Evolutionary conservation across 2,113 vertebrate species (phyloP), one percentile per base, ranked within the genome.

Genomic region (Actinemys pallida): DNA sequence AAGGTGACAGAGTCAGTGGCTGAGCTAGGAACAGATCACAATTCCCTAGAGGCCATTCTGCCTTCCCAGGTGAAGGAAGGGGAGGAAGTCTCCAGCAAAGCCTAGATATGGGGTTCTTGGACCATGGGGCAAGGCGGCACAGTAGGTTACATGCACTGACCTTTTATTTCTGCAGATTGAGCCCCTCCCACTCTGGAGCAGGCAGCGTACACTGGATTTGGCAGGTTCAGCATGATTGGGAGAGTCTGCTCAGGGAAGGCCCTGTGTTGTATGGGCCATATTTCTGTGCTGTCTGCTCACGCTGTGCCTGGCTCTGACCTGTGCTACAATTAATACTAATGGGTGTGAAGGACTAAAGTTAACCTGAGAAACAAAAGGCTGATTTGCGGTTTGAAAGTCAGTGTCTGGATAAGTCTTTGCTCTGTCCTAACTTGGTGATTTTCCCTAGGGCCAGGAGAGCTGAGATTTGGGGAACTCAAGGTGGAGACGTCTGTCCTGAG

Each of bases 401-500:
- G 65, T 5, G n/a, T 72, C 20, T n/a, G 75, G 25, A 45, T 11
- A 78, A 14, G 4, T 11, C 56, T 84, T 53, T 35, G 9, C 54
- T 53, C 69, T 54, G 29, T 86, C 72, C 45, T 72, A 90, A 20
- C 1, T 29, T 25, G 31, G 72, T 53, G 24, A 42, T 24, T 91
- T 84, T 75, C 79, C 82, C 59, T 97, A 99, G 99, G 98, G 5
- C 29, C 69, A 0, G 97, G 90, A 92, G 89, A 97, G 83, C 90
- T 99, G 95, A 96, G 85, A 24, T 97, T 99, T 52, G 99, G 99
- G 79, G 96, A 92, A 56, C 96, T 99, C 39, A 83, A 42, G n/a
- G 94, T 99, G 6, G 80, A 96, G 9, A 96, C 98, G 11, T 2
- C 2, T 4, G 31, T 94, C 17, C 50, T 85, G 59, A 78, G 69